Base-by-base conservation (phyloP, 2,797 vertebrate genomes). In the Manis javanica region DNA sequence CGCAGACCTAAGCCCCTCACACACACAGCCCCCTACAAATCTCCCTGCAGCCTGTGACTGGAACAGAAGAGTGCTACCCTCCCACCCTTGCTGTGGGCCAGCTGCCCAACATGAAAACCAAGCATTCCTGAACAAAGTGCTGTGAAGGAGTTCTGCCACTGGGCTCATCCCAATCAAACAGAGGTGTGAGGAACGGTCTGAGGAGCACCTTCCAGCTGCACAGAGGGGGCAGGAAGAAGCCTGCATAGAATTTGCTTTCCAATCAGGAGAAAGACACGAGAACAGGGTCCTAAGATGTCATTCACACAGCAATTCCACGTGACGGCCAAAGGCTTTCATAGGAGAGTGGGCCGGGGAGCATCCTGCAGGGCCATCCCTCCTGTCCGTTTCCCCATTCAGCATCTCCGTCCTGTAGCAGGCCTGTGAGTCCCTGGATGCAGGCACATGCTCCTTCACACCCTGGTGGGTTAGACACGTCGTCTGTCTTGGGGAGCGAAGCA, bases 181-280 rank as follows among this genome's bases (percentile, higher is more conserved):
- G 46, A 59, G 3, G 10, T 0, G 4, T 7, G 21, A 0, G 74
- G 49, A 46, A 46, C 11, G 19, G 19, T 53, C 49, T 23, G 5
- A 21, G n/a, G 53, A 68, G 2, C 18, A 29, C 4, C 71, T 53
- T 1, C 29, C 12, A 24, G 14, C 31, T 21, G 31, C 46, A 84
- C 42, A 82, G 14, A 85, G n/a, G 68, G 64, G 74, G 75, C 31
- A 51, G 59, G 94, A 72, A 86, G 21, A 26, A 46, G 42, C 7
- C 42, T 9, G 26, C 24, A 10, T 2, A 29, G 59, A 37, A 49
- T 55, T 26, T 21, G 42, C 74, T 49, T 69, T 68, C 69, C 23
- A 26, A 69, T 31, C 42, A 90, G 85, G 55, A 82, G 79, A 72
- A 83, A 86, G 49, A 69, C 6, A 61, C 4, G 61, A 94, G 79